Evolutionary conservation across 2,113 vertebrate genomes (phyloP).

Genomic region (Ranitomeya imitator): DNA sequence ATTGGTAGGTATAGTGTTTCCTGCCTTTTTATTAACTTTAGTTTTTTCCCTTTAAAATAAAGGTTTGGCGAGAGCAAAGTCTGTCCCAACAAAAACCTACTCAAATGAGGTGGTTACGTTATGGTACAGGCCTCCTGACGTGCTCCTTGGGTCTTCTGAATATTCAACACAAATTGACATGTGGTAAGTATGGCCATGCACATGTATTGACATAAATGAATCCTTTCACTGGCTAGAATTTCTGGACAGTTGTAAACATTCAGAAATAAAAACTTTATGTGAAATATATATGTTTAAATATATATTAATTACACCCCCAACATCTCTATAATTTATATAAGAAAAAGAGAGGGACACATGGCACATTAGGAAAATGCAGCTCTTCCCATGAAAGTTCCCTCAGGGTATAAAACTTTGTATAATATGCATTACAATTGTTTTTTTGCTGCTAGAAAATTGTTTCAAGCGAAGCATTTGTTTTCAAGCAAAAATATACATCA

Average conservation of each 20-base stretch:
- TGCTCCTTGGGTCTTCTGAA: conserved; percentile 93
- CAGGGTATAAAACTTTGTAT: no score
- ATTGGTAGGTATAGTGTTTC: neutral
- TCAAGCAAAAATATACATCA: no score
- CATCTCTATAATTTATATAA: no score
- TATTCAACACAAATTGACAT: conserved; percentile 98
- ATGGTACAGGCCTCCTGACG: conserved; percentile 96
- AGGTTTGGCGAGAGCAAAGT: conserved; percentile 94
- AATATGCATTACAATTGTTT: no score
- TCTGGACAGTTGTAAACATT: no score
- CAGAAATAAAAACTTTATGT: neutral
- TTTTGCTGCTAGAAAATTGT: no score
- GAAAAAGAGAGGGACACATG: no score
- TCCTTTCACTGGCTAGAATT: no score
- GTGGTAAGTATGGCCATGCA: conserved; percentile 76
- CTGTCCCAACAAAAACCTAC: conserved; percentile 96
- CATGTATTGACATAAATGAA: neutral
- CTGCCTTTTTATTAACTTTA: conserved; percentile 27
- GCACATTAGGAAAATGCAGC: no score
- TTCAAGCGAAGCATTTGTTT: no score
- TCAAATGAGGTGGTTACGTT: conserved; percentile 97
- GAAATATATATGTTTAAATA: neutral
- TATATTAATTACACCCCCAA: no score
- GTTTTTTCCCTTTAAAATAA: conserved; percentile 56
- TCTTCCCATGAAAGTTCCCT: no score